Conservation (phyloP, 2,888 invertebrate genomes). For the Epistrophella euchroma region DNA sequence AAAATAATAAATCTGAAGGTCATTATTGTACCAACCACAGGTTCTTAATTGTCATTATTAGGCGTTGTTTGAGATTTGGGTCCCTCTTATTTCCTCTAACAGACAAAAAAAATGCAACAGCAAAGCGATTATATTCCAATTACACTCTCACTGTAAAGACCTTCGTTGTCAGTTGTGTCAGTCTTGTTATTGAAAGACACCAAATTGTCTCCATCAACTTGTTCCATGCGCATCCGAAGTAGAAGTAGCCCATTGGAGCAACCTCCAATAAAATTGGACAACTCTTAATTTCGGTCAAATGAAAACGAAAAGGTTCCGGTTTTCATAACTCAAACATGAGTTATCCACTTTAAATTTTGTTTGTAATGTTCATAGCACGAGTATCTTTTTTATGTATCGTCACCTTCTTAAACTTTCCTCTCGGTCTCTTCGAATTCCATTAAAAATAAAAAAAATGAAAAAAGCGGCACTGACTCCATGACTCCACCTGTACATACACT, state of each 20-base stretch:
- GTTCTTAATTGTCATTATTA: slow-evolving; percentile 23
- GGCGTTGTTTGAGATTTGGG: slow-evolving; percentile 4
- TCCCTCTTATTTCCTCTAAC: neutral
- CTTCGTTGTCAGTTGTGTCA: neutral
- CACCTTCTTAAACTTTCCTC: slow-evolving; percentile 39
- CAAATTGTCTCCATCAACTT: slow-evolving; percentile 29
- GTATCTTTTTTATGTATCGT: slow-evolving; percentile 42
- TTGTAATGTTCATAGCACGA: slow-evolving; percentile 38
- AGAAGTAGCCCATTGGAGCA: slow-evolving; percentile 32
- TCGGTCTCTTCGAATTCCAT: slow-evolving; percentile 30
- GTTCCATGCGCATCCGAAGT: neutral
- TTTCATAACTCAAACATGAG: slow-evolving; percentile 38
- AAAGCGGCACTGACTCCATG: slow-evolving; percentile 39
- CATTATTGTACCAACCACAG: neutral
- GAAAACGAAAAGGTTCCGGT: slow-evolving; percentile 74
- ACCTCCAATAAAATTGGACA: slow-evolving; percentile 44
- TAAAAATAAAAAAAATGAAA: neutral
- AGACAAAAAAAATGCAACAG: slow-evolving; percentile 11
- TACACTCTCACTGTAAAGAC: slow-evolving; percentile 25
- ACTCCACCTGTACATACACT: slow-evolving; percentile 47
- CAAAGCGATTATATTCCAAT: slow-evolving; percentile 28
- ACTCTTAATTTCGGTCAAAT: slow-evolving; percentile 68
- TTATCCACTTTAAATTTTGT: slow-evolving; percentile 20
- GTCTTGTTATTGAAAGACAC: neutral
- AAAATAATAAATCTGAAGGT: slow-evolving; percentile 23